These are phyloP conservation scores for Serripes groenlandicus DNA, from an alignment of 2,888 invertebrate species.

Conservation along the genomic window DNA sequence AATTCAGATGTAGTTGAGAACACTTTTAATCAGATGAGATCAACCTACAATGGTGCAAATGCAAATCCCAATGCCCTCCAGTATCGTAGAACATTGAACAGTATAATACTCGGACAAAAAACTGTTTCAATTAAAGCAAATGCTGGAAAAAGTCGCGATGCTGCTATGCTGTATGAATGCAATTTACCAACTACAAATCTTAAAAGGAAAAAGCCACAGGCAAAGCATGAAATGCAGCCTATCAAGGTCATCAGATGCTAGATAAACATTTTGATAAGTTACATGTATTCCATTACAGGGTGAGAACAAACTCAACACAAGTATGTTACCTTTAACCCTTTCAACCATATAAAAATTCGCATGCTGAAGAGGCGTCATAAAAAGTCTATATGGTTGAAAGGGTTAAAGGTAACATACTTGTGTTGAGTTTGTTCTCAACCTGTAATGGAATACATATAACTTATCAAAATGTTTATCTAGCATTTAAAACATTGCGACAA, in stretches of 20 bases:
- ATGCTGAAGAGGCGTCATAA: too few relatives aligned
- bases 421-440: too few relatives aligned
- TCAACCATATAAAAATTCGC: too few relatives aligned
- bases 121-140: slow-evolving; percentile 59
- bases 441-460: too few relatives aligned
- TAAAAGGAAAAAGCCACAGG: slow-evolving; percentile 7
- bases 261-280: too few relatives aligned
- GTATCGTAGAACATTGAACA: slow-evolving; percentile 46
- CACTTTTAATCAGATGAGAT: slow-evolving; percentile 58
- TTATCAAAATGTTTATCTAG: too few relatives aligned
- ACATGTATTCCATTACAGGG: too few relatives aligned
- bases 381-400: too few relatives aligned
- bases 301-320: too few relatives aligned
- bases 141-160: slow-evolving; percentile 51
- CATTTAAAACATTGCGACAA: too few relatives aligned
- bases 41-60: slow-evolving; percentile 63
- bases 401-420: too few relatives aligned
- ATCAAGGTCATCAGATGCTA: slow-evolving; percentile 36
- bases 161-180: slow-evolving; percentile 34
- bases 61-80: slow-evolving; percentile 59
- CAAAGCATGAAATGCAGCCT: slow-evolving; percentile 1
- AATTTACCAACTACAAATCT: background rate
- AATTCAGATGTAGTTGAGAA: slow-evolving; percentile 69
- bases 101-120: slow-evolving; percentile 53
- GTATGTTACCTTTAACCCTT: too few relatives aligned